phyloP scores from a whole-genome alignment of 2,888 invertebrate genomes.

The Phasia obesa region DNA sequence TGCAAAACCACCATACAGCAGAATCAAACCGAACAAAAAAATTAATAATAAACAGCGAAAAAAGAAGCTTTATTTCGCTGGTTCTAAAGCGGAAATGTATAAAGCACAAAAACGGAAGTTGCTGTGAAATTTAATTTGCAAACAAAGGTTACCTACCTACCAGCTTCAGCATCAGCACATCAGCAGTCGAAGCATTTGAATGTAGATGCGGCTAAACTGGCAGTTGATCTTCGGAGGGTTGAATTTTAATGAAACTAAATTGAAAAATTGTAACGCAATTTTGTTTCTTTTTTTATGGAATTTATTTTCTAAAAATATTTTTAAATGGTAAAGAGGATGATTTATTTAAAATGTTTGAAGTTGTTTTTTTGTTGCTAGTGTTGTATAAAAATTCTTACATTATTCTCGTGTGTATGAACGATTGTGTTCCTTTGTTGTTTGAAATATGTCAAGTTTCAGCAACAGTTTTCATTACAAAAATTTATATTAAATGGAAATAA shows the following conservation, averaged over 20 bases:
- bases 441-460: conserved; percentile 45
- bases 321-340: conserved; percentile 1
- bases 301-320: conserved; percentile 25
- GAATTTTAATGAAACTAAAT: conserved; percentile 58
- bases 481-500: conserved; percentile 27
- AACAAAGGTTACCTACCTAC: conserved; percentile 68
- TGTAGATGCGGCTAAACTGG: conserved; percentile 14
- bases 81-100: conserved; percentile 60
- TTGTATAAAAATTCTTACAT: too few species aligned
- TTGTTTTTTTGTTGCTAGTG: background rate
- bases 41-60: conserved; percentile 5
- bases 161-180: too few species aligned
- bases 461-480: conserved; percentile 17
- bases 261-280: conserved; percentile 57
- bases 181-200: conserved; percentile 9
- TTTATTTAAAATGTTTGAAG: conserved; percentile 15
- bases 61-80: conserved; percentile 40
- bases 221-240: conserved; percentile 43
- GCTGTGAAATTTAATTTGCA: conserved; percentile 66
- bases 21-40: conserved; percentile 22
- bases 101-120: conserved; percentile 66
- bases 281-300: conserved; percentile 9
- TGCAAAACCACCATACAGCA: conserved; percentile 30
- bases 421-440: background rate
- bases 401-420: too few species aligned